phyloP scores from a whole-genome alignment of 2,113 vertebrate genomes.

The Tricholaema leucomelas region DNA sequence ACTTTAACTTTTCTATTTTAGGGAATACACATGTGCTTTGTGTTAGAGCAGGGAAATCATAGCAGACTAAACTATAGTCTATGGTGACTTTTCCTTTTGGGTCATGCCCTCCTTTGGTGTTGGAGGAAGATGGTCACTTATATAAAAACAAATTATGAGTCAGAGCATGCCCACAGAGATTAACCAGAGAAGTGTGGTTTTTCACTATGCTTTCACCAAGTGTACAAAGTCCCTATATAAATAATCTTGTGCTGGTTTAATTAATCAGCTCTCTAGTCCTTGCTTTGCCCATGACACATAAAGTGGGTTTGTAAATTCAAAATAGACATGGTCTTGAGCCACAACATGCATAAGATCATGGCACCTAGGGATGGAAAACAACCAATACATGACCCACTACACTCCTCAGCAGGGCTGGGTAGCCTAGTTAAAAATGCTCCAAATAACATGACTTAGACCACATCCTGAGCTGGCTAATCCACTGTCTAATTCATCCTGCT shows the following conservation, averaged over 20 bases:
- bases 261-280: conserved; percentile 26
- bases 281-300: conserved; percentile 13
- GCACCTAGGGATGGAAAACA: conserved; percentile 24
- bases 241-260: conserved; percentile 6
- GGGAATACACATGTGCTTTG: conserved; percentile 52
- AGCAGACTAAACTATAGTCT: conserved; percentile 41
- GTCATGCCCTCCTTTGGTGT: conserved; percentile 10
- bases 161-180: conserved; percentile 39
- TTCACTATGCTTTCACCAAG: background rate
- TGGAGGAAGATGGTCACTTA: conserved; percentile 45
- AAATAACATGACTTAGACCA: conserved; percentile 36
- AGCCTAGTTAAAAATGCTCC: conserved; percentile 18
- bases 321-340: conserved; percentile 33
- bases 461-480: background rate
- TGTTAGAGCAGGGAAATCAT: conserved; percentile 26
- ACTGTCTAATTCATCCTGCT: background rate
- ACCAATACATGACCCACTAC: background rate
- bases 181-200: conserved; percentile 47
- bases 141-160: conserved; percentile 53
- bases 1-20: conserved; percentile 59
- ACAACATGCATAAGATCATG: conserved; percentile 29
- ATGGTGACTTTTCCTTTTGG: conserved; percentile 3
- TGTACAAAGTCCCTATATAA: background rate
- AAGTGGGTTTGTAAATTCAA: conserved; percentile 41
- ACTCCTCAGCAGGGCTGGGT: conserved; percentile 5